Evolutionary conservation across 1,140 invertebrate species (phyloP), one percentile per base, ranked within the genome.

Genomic region (Euura lappo): DNA sequence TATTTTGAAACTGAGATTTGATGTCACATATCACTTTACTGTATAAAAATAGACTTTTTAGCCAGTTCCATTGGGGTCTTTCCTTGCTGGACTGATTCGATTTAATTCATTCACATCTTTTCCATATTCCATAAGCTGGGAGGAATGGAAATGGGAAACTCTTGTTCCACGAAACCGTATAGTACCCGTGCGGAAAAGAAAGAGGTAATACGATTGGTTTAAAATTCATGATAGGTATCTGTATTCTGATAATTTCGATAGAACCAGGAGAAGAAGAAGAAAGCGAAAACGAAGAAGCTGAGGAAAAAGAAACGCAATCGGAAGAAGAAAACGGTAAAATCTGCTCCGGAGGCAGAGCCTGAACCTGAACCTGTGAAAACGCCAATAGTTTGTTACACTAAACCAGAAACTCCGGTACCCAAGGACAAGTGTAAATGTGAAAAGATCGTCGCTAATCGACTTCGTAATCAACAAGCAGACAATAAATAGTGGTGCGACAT

Each of bases 351-450:
- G 66, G 11, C 66, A 68, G 4, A 68, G 44, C 66, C 44, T 68
- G 66, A 68, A 11, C 66, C 44, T 68, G 66, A 68, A 11, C 66
- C 51, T 60, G 51, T 11, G 44, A 42, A 44, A 68, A 11, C 28
- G 44, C 13, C 8, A 8, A 42, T 8, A 28, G 28, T 28, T 0
- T 28, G 28, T 28, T 28, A 28, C 28, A 2, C 8, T 3, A 28
- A 10, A 68, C 3, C 8, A 4, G 28, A 28, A n/a, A 8, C 8
- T 13, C 66, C 66, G 8, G 44, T 68, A 44, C 10, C 11, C 7
- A 68, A 68, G 42, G 66, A 68, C 42, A 68, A 72, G 76, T 70
- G 60, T 45, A 65, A 71, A 74, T 69, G 28, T 13, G 51, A 73
- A 66, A 45, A 74, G 74, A 44, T 60, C 42, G 7, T 70, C 4